Conservation (phyloP, 2,888 invertebrate genomes). For the Himalopsyche anomala region DNA sequence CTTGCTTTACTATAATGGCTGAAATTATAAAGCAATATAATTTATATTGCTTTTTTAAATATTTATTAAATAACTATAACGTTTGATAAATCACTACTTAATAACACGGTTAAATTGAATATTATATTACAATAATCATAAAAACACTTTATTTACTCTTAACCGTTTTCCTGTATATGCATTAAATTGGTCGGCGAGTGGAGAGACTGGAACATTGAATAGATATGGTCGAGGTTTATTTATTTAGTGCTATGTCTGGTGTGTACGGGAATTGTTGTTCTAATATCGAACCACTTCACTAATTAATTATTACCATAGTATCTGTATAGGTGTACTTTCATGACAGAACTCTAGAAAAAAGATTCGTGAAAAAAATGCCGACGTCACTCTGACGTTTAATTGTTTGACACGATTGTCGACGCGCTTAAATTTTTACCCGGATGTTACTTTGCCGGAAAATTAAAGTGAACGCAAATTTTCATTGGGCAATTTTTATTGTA, state of each 20-base stretch:
- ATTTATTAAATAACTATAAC: no score
- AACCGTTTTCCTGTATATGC: neutral
- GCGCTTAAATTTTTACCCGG: neutral
- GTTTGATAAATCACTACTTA: no score
- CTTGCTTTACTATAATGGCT: no score
- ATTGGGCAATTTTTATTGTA: no score
- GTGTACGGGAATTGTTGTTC: slow-evolving; percentile 46
- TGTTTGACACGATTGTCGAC: neutral
- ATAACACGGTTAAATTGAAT: no score
- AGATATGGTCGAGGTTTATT: slow-evolving; percentile 52
- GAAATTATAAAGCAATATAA: no score
- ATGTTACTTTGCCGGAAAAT: neutral
- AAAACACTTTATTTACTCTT: neutral
- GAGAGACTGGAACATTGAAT: slow-evolving; percentile 14
- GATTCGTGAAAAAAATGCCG: neutral
- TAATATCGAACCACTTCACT: neutral
- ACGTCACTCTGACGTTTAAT: slow-evolving; percentile 7
- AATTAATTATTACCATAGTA: neutral
- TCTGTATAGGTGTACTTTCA: neutral
- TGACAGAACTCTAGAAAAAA: neutral
- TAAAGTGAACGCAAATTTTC: no score
- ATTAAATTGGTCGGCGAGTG: neutral
- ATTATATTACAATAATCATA: neutral
- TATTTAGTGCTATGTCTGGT: slow-evolving; percentile 58
- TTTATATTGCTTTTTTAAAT: no score